Evolutionary conservation across 1,140 invertebrate genomes (phyloP), one percentile per base, ranked within the genome.

Genomic region (Microplitis mediator): DNA sequence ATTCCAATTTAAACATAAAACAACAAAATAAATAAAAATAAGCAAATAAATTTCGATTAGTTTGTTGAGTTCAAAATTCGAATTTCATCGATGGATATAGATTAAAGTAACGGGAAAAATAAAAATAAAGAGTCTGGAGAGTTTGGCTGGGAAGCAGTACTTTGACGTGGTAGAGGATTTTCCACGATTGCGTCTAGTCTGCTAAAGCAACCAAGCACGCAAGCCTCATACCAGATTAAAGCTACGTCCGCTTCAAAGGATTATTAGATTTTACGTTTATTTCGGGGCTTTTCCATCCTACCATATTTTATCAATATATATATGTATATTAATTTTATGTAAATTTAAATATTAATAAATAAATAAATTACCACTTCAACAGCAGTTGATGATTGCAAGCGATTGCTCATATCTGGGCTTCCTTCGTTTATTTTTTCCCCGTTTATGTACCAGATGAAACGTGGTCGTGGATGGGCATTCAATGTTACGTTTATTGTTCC

Each of bases 401-500:
- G 88, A 35, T 85, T 85, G 64, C 79, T 86, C 3, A 89, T 85
- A 62, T 87, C 88, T 4, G 81, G 81, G 6, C 76, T 80, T 11
- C 90, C 90, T 35, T 91, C 89, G 0, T 74, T 73, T n/a, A 94
- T 86, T 0, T 81, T 81, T 50, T 89, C 81, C 0, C 89, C 89
- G 45, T 89, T 89, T 1, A 94, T 85, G 4, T 81, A 87, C 93
- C 93, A 95, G 73, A 90, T 87, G 50, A 91, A 88, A 11, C 76
- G 75, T 0, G 93, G 93, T 61, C 82, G 84, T 0, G 93, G 93
- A 81, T 93, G 91, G 4, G 93, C 90, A 0, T 90, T 83, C 4
- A 94, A 87, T 1, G 91, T 92, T 2, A 94, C 89, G 67, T 91
- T 91, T 35, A 95, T 90, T 4, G 88, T 84, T 36, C 91, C 93